phyloP scores from a whole-genome alignment of 2,888 invertebrate species.

The Drosophila anomalata region DNA sequence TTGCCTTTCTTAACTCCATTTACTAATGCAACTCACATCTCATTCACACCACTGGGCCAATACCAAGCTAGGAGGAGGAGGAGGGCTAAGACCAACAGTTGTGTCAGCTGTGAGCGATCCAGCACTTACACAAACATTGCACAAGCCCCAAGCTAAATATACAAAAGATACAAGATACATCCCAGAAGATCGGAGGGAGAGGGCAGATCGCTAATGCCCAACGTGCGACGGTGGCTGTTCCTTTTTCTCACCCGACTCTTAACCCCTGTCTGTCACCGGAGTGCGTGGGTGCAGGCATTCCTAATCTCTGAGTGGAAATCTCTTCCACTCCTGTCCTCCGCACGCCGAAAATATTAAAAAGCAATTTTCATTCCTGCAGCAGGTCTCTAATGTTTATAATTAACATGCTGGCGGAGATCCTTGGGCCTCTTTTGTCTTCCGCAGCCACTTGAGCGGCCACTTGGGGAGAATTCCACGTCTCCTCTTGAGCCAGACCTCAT shows the following conservation, averaged over 20 bases:
- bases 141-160: constrained; percentile 37
- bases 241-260: constrained; percentile 2
- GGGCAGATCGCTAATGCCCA: constrained; percentile 16
- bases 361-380: constrained; percentile 59
- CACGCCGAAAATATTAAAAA: constrained; percentile 76
- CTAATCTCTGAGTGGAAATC: constrained; percentile 75
- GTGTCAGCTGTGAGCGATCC: constrained; percentile 41
- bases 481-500: constrained; percentile 36
- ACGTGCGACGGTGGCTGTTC: constrained; percentile 27
- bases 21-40: constrained; percentile 41
- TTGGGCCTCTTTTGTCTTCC: not conserved
- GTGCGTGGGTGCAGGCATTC: constrained; percentile 24
- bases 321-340: constrained; percentile 43
- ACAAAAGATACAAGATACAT: constrained; percentile 19
- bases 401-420: constrained; percentile 42
- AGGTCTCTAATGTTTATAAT: constrained; percentile 56
- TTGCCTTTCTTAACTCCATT: constrained; percentile 34
- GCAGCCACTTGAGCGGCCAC: constrained; percentile 29
- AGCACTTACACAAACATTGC: constrained; percentile 47
- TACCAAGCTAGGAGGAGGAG: not conserved
- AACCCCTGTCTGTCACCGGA: constrained; percentile 16
- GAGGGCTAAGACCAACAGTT: constrained; percentile 13
- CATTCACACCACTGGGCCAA: constrained; percentile 28
- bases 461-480: constrained; percentile 56
- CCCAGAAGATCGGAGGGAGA: not conserved